phyloP scores from a whole-genome alignment of 2,888 invertebrate genomes.

The Tetanocera ferruginea region DNA sequence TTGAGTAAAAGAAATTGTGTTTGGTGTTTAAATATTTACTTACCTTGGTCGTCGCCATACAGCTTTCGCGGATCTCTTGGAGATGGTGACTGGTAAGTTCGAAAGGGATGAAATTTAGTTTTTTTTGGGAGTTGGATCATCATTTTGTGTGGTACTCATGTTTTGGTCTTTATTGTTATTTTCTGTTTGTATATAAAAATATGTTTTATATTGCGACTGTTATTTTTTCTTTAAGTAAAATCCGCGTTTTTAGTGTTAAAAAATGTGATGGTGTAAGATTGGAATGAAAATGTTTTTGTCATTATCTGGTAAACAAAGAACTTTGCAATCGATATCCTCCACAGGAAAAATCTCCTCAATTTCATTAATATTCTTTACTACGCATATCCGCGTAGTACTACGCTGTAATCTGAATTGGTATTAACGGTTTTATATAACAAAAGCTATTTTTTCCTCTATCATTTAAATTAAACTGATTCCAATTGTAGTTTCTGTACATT shows the following conservation, averaged over 20 bases:
- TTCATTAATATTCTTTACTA: not conserved
- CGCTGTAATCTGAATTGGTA: not conserved
- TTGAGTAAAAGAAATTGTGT: not conserved
- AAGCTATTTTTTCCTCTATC: not conserved
- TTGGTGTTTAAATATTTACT: not conserved
- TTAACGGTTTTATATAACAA: not conserved
- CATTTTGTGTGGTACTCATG: not conserved
- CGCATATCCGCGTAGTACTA: no score
- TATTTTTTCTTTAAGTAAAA: not conserved
- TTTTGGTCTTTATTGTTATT: not conserved
- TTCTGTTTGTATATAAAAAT: not conserved
- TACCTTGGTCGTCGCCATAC: not conserved
- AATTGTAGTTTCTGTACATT: not conserved
- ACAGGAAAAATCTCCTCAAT: not conserved
- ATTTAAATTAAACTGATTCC: not conserved
- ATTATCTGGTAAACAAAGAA: not conserved
- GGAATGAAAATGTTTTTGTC: not conserved
- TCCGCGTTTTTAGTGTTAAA: not conserved
- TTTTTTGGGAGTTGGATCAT: not conserved
- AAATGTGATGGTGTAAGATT: constrained; percentile 3
- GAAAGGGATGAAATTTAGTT: not conserved
- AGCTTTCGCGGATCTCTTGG: not conserved
- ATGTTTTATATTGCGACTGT: not conserved
- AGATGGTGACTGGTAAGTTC: not conserved
- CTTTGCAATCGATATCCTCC: not conserved